Conservation (phyloP, 1,140 invertebrate species). For the Drosophila nebulosa region DNA sequence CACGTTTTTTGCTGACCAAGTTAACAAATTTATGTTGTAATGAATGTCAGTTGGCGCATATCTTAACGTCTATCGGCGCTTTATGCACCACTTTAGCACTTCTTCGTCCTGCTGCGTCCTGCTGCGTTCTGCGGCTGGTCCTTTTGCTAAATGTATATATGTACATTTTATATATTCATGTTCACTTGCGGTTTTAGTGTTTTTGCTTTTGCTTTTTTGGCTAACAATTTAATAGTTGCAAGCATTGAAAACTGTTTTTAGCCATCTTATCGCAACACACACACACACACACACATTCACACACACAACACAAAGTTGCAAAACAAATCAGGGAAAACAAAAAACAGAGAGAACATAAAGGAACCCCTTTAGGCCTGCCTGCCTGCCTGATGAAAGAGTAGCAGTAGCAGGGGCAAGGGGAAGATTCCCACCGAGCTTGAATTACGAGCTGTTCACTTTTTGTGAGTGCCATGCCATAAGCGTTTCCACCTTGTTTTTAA, state of each 20-base stretch:
- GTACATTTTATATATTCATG: constrained; percentile 21
- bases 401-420: not conserved
- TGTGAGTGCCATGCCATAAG: constrained; percentile 55
- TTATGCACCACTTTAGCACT: constrained; percentile 57
- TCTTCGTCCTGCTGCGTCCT: no score
- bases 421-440: constrained; percentile 29
- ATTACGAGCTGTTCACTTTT: constrained; percentile 75
- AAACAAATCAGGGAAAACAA: constrained; percentile 12
- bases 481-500: constrained; percentile 49
- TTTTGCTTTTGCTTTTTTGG: constrained; percentile 13
- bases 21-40: constrained; percentile 70
- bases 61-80: constrained; percentile 56
- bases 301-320: no score
- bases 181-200: constrained; percentile 23
- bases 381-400: not conserved
- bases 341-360: constrained; percentile 17
- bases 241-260: constrained; percentile 1
- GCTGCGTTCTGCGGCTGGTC: no score
- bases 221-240: constrained; percentile 30
- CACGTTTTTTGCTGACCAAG: constrained; percentile 34
- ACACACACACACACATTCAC: no score
- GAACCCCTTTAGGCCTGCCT: not conserved
- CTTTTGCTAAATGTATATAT: constrained; percentile 4
- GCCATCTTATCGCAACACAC: not conserved
- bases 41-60: constrained; percentile 67